Percentiles rank a stretch among this genome's conserved stretches.
Evolutionary conservation across 2,888 invertebrate genomes (phyloP).

Genomic region (Pheosia gnoma): DNA sequence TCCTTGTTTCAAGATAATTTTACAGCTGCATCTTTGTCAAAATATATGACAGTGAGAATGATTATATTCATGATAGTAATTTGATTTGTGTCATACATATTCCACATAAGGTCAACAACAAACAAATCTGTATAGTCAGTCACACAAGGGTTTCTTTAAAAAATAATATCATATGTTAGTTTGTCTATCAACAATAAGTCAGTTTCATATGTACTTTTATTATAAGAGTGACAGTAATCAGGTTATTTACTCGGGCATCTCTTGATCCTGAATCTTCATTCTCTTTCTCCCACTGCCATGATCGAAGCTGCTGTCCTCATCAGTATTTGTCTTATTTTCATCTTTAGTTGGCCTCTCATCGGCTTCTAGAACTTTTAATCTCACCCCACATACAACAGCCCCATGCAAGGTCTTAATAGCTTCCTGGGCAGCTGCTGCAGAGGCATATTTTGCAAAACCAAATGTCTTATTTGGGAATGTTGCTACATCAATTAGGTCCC

Average conservation of each 20-base stretch:
- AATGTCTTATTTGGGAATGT: slow-evolving; percentile 95
- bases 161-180: not conserved
- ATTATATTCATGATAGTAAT: too few species aligned
- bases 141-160: not conserved
- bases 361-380: slow-evolving; percentile 94
- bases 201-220: slow-evolving; percentile 34
- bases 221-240: slow-evolving; percentile 9
- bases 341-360: slow-evolving; percentile 85
- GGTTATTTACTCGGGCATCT: slow-evolving; percentile 23
- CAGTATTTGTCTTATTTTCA: slow-evolving; percentile 38
- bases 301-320: slow-evolving; percentile 46
- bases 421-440: slow-evolving; percentile 88
- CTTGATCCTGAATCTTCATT: slow-evolving; percentile 50
- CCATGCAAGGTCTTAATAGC: slow-evolving; percentile 91
- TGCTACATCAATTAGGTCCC: slow-evolving; percentile 94
- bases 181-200: slow-evolving; percentile 27
- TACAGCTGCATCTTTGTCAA: too few species aligned
- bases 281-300: slow-evolving; percentile 59
- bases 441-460: slow-evolving; percentile 96
- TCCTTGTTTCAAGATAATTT: too few species aligned
- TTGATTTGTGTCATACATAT: too few species aligned
- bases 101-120: not conserved
- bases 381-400: slow-evolving; percentile 91
- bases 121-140: not conserved
- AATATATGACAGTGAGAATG: too few species aligned